phyloP scores from a whole-genome alignment of 2,113 vertebrate genomes.

The Guaruba guarouba region DNA sequence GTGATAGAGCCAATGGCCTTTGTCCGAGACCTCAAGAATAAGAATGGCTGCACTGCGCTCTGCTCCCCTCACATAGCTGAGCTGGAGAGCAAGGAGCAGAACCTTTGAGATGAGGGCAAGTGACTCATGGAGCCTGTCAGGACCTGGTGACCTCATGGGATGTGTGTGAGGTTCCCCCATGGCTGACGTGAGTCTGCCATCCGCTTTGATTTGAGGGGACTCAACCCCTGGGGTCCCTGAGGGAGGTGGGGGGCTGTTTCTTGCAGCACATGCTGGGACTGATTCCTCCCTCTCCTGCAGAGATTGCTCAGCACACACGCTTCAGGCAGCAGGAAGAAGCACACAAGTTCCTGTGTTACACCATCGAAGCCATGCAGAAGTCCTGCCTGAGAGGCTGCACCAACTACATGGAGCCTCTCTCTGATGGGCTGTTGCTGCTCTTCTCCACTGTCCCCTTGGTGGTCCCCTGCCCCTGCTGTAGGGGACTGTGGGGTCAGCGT shows the following conservation, averaged over 20 bases:
- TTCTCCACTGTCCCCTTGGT: background rate
- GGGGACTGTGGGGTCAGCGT: background rate
- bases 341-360: slow-evolving; percentile 92
- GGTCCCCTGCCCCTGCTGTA: background rate
- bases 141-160: background rate
- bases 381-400: slow-evolving; percentile 89
- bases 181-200: accelerated
- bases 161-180: background rate
- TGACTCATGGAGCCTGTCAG: background rate
- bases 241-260: background rate
- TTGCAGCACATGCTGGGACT: accelerated
- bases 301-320: slow-evolving; percentile 89
- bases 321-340: slow-evolving; percentile 95
- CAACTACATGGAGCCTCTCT: slow-evolving; percentile 75
- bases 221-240: accelerated
- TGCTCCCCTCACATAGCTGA: accelerated
- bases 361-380: slow-evolving; percentile 95
- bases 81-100: background rate
- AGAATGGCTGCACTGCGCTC: slow-evolving; percentile 37
- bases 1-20: slow-evolving; percentile 92
- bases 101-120: background rate
- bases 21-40: slow-evolving; percentile 94
- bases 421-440: background rate
- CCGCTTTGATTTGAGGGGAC: background rate
- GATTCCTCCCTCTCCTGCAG: slow-evolving; percentile 56